Percentiles rank a stretch among this genome's conserved stretches.
phyloP scores from a whole-genome alignment of 2,888 invertebrate genomes.

The Galerucella calmariensis region DNA sequence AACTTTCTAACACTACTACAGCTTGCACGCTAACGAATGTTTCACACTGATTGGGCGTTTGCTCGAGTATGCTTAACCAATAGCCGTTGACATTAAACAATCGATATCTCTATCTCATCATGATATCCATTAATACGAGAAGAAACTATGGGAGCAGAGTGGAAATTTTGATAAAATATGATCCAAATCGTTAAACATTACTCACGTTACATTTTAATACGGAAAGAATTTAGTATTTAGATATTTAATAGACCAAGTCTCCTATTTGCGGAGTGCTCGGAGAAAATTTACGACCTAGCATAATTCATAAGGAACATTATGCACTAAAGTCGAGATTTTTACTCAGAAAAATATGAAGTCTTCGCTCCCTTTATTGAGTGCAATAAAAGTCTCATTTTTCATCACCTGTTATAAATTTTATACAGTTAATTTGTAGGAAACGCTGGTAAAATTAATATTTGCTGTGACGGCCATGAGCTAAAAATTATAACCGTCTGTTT shows the following conservation, averaged over 20 bases:
- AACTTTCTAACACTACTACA: too few relatives aligned
- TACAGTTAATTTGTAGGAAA: constrained; percentile 2
- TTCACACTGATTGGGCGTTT: too few relatives aligned
- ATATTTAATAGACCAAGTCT: constrained; percentile 15
- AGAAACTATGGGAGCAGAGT: background rate
- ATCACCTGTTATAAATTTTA: constrained; percentile 14
- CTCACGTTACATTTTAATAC: constrained; percentile 17
- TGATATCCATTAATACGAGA: background rate
- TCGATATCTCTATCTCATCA: too few relatives aligned
- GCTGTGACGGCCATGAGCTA: background rate
- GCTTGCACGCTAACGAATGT: too few relatives aligned
- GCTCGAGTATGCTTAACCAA: too few relatives aligned
- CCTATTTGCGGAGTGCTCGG: constrained; percentile 19
- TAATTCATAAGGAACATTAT: constrained; percentile 22
- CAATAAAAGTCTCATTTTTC: constrained; percentile 24
- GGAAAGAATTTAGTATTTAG: constrained; percentile 4
- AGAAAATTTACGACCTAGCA: constrained; percentile 10
- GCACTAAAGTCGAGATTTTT: constrained; percentile 21
- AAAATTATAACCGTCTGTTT: background rate
- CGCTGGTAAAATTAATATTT: background rate
- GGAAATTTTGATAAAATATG: background rate
- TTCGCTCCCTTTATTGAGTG: constrained; percentile 19
- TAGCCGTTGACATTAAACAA: too few relatives aligned
- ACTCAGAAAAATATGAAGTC: constrained; percentile 22
- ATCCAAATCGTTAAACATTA: background rate